Evolutionary conservation across 2,888 invertebrate species (phyloP), one percentile per base, ranked within the genome.

Genomic region (Hydrotaea diabolus): DNA sequence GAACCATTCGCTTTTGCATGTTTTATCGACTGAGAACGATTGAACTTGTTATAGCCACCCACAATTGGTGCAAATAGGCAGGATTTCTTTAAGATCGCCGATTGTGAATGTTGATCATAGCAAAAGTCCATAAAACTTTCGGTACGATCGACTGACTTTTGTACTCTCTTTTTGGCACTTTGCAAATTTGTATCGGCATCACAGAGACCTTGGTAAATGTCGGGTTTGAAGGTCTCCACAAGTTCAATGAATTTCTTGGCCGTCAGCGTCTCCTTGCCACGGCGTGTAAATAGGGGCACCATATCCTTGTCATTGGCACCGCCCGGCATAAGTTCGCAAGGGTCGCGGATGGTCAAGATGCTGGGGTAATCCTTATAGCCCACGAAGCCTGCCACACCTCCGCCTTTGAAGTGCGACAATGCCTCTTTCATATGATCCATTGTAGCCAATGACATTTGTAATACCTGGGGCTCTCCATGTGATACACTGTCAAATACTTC

Each of bases 171-270:
- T 71, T 93, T 93, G 0, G 95, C 93, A 89, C 96, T 96, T 53
- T 93, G 92, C 8, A 93, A 91, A 89, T 90, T 90, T 0, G 92
- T 92, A 31, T 92, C 92, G 0, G 90, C 95, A 93, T 98, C 98
- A 90, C 96, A 95, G 88, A 98, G 93, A 15, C 96, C 94, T 90
- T 96, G 95, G 92, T 96, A 97, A 90, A 97, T 94, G 91, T 97
- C 96, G 53, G 98, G 97, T 91, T 95, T 94, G 90, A 96, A 95
- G 31, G 94, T 92, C 92, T 97, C 96, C 87, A 97, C 94, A 49
- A 96, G 90, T 88, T 96, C 94, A 95, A 98, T 96, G 91, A 96
- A 96, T 93, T 93, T 93, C 76, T 95, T 93, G 0, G 95, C 92
- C 78, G 94, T 93, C 43, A 98, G 91, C 86, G 94, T 92, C 82